Conservation (phyloP, 2,888 invertebrate species). For the Nineta flava region DNA sequence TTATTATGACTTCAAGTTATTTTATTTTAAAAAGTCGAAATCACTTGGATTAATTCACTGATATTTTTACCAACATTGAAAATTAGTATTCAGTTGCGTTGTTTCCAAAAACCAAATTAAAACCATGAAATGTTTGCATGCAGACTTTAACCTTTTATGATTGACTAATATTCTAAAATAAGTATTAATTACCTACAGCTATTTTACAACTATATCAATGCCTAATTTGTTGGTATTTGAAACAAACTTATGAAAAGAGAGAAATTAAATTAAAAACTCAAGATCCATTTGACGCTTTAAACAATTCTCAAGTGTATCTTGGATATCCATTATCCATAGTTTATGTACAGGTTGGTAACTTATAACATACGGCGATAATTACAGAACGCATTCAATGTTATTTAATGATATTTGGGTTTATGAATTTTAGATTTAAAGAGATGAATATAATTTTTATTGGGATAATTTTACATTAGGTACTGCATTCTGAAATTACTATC, state of each 20-base stretch:
- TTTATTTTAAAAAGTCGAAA: too few species aligned
- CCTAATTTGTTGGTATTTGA: conserved; percentile 62
- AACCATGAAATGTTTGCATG: conserved; percentile 1
- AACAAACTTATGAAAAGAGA: conserved; percentile 46
- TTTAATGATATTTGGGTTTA: too few species aligned
- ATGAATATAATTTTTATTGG: too few species aligned
- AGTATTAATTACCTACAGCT: conserved; percentile 32
- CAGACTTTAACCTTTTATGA: too few species aligned
- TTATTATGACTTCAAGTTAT: too few species aligned
- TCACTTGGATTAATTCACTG: too few species aligned
- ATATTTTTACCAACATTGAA: too few species aligned
- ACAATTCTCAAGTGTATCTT: conserved; percentile 72
- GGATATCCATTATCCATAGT: conserved; percentile 63
- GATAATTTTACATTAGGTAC: too few species aligned
- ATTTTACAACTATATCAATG: conserved; percentile 57
- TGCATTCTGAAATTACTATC: too few species aligned
- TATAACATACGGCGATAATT: neutral
- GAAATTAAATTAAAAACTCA: conserved; percentile 34
- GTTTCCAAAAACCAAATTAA: neutral
- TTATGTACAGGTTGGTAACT: conserved; percentile 57
- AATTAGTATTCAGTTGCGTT: too few species aligned
- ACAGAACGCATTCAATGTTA: neutral
- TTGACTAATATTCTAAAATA: neutral
- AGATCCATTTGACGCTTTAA: conserved; percentile 58
- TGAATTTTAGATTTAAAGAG: neutral